phyloP scores from a whole-genome alignment of 2,113 vertebrate genomes.

The Ploceus nigricollis region DNA sequence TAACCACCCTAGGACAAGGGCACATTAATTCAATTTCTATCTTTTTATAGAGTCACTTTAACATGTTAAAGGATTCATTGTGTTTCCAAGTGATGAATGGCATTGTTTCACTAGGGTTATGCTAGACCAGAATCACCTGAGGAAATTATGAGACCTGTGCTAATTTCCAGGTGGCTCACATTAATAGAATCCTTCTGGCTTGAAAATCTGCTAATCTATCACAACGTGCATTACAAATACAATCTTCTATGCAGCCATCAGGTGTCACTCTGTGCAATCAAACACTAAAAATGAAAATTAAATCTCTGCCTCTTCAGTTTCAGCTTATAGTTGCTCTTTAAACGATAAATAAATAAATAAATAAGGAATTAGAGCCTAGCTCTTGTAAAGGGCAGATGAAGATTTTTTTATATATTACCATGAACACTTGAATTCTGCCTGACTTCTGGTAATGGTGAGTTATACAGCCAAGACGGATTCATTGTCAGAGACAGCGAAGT shows the following conservation, averaged over 20 bases:
- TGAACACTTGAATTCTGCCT: not conserved
- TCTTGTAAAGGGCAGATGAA: not conserved
- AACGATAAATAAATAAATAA: not conserved
- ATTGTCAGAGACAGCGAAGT: not conserved
- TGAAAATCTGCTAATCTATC: not conserved
- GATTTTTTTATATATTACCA: not conserved
- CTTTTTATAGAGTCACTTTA: not conserved
- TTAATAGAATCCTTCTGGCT: not conserved
- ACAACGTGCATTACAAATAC: not conserved
- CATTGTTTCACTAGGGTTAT: not conserved
- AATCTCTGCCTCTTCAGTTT: not conserved
- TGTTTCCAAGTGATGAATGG: not conserved
- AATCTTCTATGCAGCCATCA: not conserved
- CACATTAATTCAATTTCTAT: not conserved
- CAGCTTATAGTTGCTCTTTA: not conserved
- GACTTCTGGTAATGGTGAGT: not conserved
- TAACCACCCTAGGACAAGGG: fast-evolving
- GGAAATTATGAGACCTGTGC: not conserved
- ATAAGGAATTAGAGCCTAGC: not conserved
- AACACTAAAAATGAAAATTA: not conserved
- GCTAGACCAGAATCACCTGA: not conserved
- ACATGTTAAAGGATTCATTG: not conserved
- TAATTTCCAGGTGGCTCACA: not conserved
- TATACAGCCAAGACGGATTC: not conserved
- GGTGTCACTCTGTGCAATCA: conserved; percentile 24